Base-by-base conservation (phyloP, 2,888 invertebrate genomes). In the Aporophyla lueneburgensis region DNA sequence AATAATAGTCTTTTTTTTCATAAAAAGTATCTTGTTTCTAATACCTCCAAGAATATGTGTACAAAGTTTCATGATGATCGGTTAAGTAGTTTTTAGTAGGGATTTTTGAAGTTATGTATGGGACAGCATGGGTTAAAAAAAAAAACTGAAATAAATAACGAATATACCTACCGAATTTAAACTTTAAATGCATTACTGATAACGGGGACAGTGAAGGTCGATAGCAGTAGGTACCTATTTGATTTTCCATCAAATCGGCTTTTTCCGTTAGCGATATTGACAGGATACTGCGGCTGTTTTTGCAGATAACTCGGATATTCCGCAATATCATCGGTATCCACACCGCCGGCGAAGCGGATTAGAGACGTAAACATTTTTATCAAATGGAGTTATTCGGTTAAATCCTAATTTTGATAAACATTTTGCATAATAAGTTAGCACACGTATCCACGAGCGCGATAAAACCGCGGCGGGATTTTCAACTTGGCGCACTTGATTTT, bases 241-340 rank as follows among this genome's bases (percentile, higher is more conserved):
- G 7, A 27, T 71, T 81, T 84, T 66, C 27, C 54, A 81, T 69
- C 59, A 68, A 85, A 82, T 75, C 21, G 53, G 21, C 53, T 85
- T 49, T 66, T 62, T 85, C 81, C 82, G 2, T 58, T 46, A 21
- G 59, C 16, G 24, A 7, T 71, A 65, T 51, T 58, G 33, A 21
- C 83, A 66, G 79, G 79, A 80, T 81, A 58, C 69, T 58, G 58
- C 46, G 71, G 46, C n/a, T 16, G 59, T 66, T 69, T 67, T 71
- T 63, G 56, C 56, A 66, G 83, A 83, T 78, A 63, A 24, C 19
- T n/a, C 16, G 16, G 63, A 1, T 49, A 54, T 73, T 79, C 10
- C 19, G 63, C 56, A 78, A 59, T 68, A 81, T 24, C 14, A 65
- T 73, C 49, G 51, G 27, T n/a, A 19, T 43, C 19, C 12, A 14